A percentile compares a stretch with the other conserved stretches of the same genome.
These are phyloP conservation scores for Colossoma macropomum DNA, from an alignment of 2,113 vertebrate species.

Conservation along the genomic window DNA sequence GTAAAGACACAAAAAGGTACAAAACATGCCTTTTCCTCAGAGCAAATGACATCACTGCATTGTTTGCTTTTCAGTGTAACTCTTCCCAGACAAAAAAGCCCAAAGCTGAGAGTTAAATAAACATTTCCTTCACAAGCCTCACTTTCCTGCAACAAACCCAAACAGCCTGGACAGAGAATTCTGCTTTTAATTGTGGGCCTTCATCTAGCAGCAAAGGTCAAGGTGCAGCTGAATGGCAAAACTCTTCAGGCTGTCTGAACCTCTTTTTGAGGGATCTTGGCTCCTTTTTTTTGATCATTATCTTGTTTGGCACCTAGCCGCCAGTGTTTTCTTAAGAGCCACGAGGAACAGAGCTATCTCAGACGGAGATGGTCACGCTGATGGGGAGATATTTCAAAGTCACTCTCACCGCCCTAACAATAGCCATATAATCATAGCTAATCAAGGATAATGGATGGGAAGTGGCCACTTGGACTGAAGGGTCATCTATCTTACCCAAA, in stretches of 20 bases:
- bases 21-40: not conserved
- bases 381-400: slow-evolving; percentile 41
- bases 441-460: slow-evolving; percentile 47
- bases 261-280: not conserved
- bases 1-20: not conserved
- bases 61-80: not conserved
- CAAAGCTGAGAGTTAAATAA: slow-evolving; percentile 23
- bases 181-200: not conserved
- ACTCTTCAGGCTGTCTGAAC: not conserved
- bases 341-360: slow-evolving; percentile 27
- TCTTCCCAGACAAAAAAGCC: slow-evolving; percentile 14
- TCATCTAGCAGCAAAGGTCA: not conserved
- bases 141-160: slow-evolving; percentile 18
- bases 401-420: slow-evolving; percentile 33
- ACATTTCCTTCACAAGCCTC: slow-evolving; percentile 13
- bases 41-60: not conserved
- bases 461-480: slow-evolving; percentile 42
- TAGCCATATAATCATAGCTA: slow-evolving; percentile 49
- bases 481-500: slow-evolving; percentile 43
- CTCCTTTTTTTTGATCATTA: slow-evolving; percentile 14
- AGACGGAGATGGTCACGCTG: not conserved
- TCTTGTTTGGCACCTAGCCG: slow-evolving; percentile 12
- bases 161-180: not conserved
- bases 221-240: not conserved
- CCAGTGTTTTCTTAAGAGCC: slow-evolving; percentile 22